phyloP scores from a whole-genome alignment of 2,113 vertebrate species.

The Coryphaenoides rupestris region DNA sequence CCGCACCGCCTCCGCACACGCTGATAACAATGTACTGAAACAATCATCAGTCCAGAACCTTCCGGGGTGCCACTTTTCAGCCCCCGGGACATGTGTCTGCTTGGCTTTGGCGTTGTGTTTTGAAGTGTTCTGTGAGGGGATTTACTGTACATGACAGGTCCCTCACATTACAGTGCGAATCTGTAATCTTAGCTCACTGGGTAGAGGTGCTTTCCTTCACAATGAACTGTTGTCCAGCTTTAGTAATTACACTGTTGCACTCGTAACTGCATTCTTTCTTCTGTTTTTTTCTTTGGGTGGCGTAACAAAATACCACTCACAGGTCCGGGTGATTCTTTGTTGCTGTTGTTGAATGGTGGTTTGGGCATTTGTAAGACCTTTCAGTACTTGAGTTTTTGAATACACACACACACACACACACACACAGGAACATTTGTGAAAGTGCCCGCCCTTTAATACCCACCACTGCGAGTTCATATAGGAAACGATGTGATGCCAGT shows the following conservation, averaged over 20 bases:
- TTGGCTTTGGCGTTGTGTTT: conserved; percentile 3
- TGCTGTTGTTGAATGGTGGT: not conserved
- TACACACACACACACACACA: too few relatives aligned
- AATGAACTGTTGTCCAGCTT: conserved; percentile 12
- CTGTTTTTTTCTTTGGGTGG: conserved; percentile 12
- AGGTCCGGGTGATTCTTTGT: not conserved
- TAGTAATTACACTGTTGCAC: conserved; percentile 28
- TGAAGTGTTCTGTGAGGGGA: conserved; percentile 33
- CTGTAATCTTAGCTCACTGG: conserved; percentile 23
- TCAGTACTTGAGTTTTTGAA: too few relatives aligned
- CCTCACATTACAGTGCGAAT: conserved; percentile 34
- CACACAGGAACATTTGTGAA: not conserved
- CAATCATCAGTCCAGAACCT: conserved; percentile 7
- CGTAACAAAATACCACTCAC: not conserved
- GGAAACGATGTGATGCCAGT: conserved; percentile 39
- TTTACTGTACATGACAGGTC: conserved; percentile 39
- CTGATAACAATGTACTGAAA: conserved; percentile 44
- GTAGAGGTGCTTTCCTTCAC: not conserved
- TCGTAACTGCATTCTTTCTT: conserved; percentile 40
- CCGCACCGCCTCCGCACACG: conserved; percentile 13
- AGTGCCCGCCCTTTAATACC: not conserved
- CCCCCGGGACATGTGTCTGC: not conserved
- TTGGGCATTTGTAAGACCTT: not conserved
- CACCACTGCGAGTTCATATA: conserved; percentile 22
- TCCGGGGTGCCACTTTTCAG: too few relatives aligned